Base-by-base conservation (phyloP, 1,140 invertebrate species). In the Octopus sinensis region DNA sequence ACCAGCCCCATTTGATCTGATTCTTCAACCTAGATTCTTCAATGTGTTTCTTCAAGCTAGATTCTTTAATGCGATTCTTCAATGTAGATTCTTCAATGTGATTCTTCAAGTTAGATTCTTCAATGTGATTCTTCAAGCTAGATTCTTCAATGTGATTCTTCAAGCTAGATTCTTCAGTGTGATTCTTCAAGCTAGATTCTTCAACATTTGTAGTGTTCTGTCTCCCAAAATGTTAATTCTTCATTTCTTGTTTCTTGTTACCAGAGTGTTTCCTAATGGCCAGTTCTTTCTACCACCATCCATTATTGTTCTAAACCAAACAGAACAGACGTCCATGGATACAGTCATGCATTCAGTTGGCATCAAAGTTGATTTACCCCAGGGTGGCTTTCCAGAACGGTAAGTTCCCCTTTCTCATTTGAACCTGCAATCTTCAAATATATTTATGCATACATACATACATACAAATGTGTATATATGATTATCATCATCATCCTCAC, bases 371-470 rank as follows among this genome's bases (percentile, higher is more conserved):
- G 68, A 73, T 73, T 23, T 73, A n/a, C 68, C 68, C 17, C 68
- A 73, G 13, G 68, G 68, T 73, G 68, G 68, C 68, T 73, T 73
- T 73, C 68, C 68, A 73, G 68, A 73, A 73, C 17, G 68, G 68
- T 73, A 73, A 17, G 68, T 73, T 13, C 17, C 56, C 56, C 17
- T 1, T 4, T 12, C 56, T 62, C 56, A 12, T 62, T 62, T 43
- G 30, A 43, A 43, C 30, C 30, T 43, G 30, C 30, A 43, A 43
- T 43, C 0, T 43, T 0, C 30, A 62, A 9, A 62, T 62, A 62
- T 62, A 23, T 23, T 23, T 23, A 12, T 62, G 56, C 56, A 62
- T 62, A 62, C 17, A 62, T 62, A 17, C 56, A 62, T 17, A 62
- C 17, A 17, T 62, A 17, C 17, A 62, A 12, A 17, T 62, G 56